These are phyloP conservation scores for Rhodeus uyekii DNA, from an alignment of 2,797 vertebrate species.

Conservation along the genomic window DNA sequence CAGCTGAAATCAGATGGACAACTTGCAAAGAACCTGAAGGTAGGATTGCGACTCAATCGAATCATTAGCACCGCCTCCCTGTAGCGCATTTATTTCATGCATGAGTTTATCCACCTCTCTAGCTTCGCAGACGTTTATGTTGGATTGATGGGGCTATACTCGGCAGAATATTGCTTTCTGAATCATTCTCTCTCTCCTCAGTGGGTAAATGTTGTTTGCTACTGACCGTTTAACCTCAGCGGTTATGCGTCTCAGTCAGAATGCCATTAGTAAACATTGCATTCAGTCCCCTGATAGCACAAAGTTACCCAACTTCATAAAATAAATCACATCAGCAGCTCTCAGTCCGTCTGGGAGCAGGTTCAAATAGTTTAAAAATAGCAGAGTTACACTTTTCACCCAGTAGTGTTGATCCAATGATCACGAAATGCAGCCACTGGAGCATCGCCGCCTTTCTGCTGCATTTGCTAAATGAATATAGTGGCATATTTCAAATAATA, in stretches of 20 bases:
- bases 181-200: not conserved
- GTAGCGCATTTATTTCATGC: not conserved
- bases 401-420: not conserved
- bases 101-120: constrained; percentile 1
- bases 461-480: not conserved
- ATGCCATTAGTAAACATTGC: constrained; percentile 30
- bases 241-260: constrained; percentile 12
- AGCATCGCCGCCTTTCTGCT: not conserved
- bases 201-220: constrained; percentile 5
- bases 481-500: not conserved
- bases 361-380: constrained; percentile 30
- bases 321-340: constrained; percentile 30
- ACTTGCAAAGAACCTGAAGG: constrained; percentile 90
- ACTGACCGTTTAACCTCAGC: not conserved
- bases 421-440: not conserved
- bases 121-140: constrained; percentile 3
- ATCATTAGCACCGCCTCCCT: not conserved
- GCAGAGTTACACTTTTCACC: constrained; percentile 33
- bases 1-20: constrained; percentile 81
- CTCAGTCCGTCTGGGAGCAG: not conserved
- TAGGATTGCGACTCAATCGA: constrained; percentile 63
- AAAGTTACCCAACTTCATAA: constrained; percentile 17
- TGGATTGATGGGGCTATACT: constrained; percentile 16
- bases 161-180: constrained; percentile 18
- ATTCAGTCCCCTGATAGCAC: constrained; percentile 15